A percentile compares a stretch with the other conserved stretches of the same genome.
These are phyloP conservation scores for Schizotus pectinicornis DNA, from an alignment of 2,888 invertebrate genomes.

Conservation along the genomic window DNA sequence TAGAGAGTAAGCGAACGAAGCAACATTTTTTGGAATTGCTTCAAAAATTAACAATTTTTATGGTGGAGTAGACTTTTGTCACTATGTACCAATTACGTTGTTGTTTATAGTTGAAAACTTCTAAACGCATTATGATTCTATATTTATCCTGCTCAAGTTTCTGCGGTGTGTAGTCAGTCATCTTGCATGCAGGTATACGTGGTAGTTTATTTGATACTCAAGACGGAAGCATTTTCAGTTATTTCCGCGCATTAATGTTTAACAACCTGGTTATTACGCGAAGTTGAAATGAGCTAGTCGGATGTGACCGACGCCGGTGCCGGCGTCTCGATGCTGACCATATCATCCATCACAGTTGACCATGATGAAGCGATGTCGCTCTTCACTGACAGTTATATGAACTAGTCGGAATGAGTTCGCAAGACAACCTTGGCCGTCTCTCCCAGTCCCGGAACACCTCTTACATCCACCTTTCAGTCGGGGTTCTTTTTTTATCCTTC, in stretches of 20 bases:
- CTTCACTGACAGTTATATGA: conserved; percentile 47
- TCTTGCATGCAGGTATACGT: too few species aligned
- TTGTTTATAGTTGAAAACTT: too few species aligned
- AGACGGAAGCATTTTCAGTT: too few species aligned
- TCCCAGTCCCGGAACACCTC: not conserved
- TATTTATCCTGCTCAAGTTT: too few species aligned
- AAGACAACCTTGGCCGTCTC: conserved; percentile 17
- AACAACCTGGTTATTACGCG: conserved; percentile 33
- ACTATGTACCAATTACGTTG: not conserved
- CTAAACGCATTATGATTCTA: too few species aligned
- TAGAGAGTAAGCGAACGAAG: not conserved
- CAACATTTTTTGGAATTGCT: not conserved
- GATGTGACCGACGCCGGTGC: conserved; percentile 29
- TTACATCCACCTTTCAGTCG: not conserved
- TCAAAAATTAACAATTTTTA: not conserved
- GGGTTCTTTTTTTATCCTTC: not conserved
- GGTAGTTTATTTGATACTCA: too few species aligned
- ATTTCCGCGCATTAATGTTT: conserved; percentile 1
- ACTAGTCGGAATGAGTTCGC: conserved; percentile 42
- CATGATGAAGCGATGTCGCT: conserved; percentile 47
- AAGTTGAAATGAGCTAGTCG: conserved; percentile 31
- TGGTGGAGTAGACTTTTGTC: too few species aligned
- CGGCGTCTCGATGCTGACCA: conserved; percentile 38
- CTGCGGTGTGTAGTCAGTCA: too few species aligned
- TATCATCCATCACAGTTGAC: conserved; percentile 45